Base-by-base conservation (phyloP, 2,113 vertebrate genomes). In the Sprattus sprattus region DNA sequence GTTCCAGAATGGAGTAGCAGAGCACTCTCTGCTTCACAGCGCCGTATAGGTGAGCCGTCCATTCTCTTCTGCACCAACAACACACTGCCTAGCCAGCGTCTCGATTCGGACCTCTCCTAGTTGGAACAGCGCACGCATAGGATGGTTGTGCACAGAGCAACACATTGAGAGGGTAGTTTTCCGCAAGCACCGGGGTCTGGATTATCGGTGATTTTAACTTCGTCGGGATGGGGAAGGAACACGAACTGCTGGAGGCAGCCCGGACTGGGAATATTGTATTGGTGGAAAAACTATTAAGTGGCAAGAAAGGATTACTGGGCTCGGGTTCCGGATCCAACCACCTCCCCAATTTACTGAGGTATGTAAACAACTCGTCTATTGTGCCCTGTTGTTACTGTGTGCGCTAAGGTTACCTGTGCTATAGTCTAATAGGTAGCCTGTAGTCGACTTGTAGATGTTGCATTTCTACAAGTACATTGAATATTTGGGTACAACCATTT, bases 271-370 rank as follows among this genome's bases (percentile, higher is more conserved):
- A 99, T 92, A 97, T 99, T 91, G 95, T 94, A 92, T 91, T 98
- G 94, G 98, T 99, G 96, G 98, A 99, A 95, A 99, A 99, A 96
- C 94, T 99, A 94, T 93, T 99, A 89, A 98, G 96, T 92, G 97
- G 97, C 85, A 97, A 96, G 94, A 97, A 96, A 92, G 98, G 97
- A 94, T 96, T 99, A 89, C 95, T 99, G 94, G 97, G 98, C 91
- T 96, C 97, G 86, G 96, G 97, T 91, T 97, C 98, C 81, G 96
- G 97, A 90, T 96, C 98, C 93, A 96, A 98, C 92, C 97, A 97
- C 88, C 95, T 99, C 89, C 97, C 97, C 92, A 97, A 94, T 93
- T 96, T 99, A 47, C 94, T 99, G 91, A 99, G 98, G 98, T 99
- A 97, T 95, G 96, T 16, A 67, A 89, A 57, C 78, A 67, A 54